Conservation (phyloP, 2,797 vertebrate species). For the Falco cherrug region DNA sequence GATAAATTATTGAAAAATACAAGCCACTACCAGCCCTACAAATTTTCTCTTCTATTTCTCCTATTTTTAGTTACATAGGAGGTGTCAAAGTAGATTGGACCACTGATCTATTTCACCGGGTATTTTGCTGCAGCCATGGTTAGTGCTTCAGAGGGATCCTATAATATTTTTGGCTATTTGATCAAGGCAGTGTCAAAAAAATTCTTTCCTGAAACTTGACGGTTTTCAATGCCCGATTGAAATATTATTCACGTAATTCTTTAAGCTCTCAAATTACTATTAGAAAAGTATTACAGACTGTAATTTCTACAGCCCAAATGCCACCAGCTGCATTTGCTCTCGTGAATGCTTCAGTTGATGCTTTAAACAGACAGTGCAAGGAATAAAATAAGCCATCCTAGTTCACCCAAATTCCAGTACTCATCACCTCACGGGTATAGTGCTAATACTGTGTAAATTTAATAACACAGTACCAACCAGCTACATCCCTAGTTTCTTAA, state of each 20-base stretch:
- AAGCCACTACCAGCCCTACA: constrained; percentile 40
- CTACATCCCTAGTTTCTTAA: neutral
- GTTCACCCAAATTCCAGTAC: neutral
- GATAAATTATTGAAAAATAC: constrained; percentile 74
- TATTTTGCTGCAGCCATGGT: neutral
- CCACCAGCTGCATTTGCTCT: constrained; percentile 20
- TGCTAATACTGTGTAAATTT: neutral
- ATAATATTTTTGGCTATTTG: neutral
- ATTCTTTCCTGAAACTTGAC: neutral
- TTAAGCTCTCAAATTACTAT: neutral
- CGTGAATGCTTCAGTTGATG: neutral
- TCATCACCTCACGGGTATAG: neutral
- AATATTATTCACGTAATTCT: neutral
- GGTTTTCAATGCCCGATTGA: neutral
- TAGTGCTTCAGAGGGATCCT: neutral
- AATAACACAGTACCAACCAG: neutral
- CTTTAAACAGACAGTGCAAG: neutral
- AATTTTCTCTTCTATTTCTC: constrained; percentile 46
- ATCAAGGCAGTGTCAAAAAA: neutral
- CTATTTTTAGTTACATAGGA: constrained; percentile 28
- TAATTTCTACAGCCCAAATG: constrained; percentile 3
- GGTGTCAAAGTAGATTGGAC: neutral
- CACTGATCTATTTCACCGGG: neutral
- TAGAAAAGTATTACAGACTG: neutral
- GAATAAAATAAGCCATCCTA: neutral